phyloP scores from a whole-genome alignment of 2,113 vertebrate genomes.

The Pomatostomus ruficeps region DNA sequence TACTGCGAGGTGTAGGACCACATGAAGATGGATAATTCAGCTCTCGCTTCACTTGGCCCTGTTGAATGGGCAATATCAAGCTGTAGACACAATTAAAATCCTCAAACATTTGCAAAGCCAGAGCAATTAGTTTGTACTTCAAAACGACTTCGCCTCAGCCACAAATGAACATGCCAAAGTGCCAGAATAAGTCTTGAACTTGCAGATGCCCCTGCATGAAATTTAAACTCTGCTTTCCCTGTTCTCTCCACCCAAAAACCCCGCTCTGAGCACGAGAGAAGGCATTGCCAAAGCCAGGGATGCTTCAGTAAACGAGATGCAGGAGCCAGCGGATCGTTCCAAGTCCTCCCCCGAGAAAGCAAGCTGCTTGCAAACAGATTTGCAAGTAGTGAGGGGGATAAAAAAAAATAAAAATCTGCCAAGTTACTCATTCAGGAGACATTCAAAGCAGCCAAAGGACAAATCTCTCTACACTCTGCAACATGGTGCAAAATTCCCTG shows the following conservation, averaged over 20 bases:
- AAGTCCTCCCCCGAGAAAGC: slow-evolving; percentile 40
- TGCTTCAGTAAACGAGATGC: neutral
- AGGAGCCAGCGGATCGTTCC: slow-evolving; percentile 36
- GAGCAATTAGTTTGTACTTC: neutral
- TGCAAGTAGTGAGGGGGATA: neutral
- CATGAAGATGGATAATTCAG: neutral
- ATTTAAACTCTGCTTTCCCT: neutral
- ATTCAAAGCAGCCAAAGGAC: neutral
- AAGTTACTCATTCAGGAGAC: slow-evolving; percentile 28
- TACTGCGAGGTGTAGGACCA: rapidly evolving
- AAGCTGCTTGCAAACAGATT: slow-evolving; percentile 65
- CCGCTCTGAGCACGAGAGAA: neutral
- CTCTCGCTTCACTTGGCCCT: neutral
- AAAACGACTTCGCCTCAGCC: neutral
- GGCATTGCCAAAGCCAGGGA: slow-evolving; percentile 8
- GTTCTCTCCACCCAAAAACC: neutral
- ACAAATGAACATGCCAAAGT: rapidly evolving
- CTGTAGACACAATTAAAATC: neutral
- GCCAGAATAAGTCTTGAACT: neutral
- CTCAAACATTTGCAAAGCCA: neutral
- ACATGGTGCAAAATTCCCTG: neutral
- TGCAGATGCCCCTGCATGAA: neutral
- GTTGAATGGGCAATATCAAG: neutral
- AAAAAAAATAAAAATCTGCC: neutral
- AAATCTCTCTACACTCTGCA: neutral